phyloP scores from a whole-genome alignment of 2,113 vertebrate genomes.

The Spermophilus dauricus region DNA sequence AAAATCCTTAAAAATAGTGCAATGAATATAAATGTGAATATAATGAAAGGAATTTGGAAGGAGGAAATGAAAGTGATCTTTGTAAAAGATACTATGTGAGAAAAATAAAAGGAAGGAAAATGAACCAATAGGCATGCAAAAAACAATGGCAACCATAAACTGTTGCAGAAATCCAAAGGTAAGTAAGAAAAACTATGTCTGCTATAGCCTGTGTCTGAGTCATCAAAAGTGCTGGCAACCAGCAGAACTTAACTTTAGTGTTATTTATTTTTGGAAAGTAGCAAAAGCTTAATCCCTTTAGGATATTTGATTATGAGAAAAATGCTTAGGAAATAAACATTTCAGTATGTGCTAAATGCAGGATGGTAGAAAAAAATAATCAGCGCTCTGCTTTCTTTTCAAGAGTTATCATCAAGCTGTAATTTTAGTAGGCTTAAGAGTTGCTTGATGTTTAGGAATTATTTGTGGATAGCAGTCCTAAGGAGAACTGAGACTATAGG shows the following conservation, averaged over 20 bases:
- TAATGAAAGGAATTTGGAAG: neutral
- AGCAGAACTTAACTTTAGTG: constrained; percentile 19
- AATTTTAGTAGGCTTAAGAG: neutral
- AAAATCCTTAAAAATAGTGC: constrained; percentile 6
- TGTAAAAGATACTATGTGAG: neutral
- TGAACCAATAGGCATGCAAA: too few species aligned
- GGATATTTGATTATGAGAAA: neutral
- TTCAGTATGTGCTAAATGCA: constrained; percentile 1
- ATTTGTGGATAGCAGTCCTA: neutral
- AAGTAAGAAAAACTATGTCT: neutral
- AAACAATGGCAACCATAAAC: neutral
- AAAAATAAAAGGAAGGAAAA: neutral
- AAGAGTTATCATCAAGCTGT: neutral
- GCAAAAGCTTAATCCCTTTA: neutral
- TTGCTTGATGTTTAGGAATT: neutral
- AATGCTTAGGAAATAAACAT: neutral
- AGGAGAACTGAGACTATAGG: neutral
- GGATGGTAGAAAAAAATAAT: neutral
- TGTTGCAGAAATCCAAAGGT: neutral
- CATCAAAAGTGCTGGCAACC: neutral
- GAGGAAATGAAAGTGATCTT: neutral
- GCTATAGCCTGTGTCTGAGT: neutral
- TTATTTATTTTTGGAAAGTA: neutral
- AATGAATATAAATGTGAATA: neutral
- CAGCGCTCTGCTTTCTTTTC: neutral